Conservation (phyloP, 2,797 vertebrate species). For the Propithecus deckenii region DNA sequence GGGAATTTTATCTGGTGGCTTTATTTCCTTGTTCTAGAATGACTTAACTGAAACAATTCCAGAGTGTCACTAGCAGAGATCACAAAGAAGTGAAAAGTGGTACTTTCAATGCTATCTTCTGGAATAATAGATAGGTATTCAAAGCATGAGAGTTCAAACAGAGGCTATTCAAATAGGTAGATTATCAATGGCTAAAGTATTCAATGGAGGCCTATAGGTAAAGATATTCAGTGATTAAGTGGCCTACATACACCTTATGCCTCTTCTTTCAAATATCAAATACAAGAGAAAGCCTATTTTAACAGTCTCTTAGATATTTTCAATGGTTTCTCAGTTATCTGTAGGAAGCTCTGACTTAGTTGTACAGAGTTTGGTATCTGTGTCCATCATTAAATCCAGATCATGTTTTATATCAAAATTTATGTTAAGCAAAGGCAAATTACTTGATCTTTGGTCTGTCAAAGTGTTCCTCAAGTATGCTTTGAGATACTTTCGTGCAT, state of each 20-base stretch:
- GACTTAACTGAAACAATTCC: constrained; percentile 63
- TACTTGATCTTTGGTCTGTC: too few species aligned
- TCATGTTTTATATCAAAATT: constrained; percentile 91
- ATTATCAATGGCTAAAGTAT: constrained; percentile 59
- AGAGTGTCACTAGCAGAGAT: constrained; percentile 52
- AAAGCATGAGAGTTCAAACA: constrained; percentile 57
- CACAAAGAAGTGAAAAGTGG: neutral
- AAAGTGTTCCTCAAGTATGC: too few species aligned
- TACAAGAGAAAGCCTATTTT: neutral
- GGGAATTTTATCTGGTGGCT: neutral
- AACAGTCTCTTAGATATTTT: constrained; percentile 75
- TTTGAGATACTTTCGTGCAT: too few species aligned
- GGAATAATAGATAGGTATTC: constrained; percentile 60
- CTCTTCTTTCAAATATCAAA: neutral
- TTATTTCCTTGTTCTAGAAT: constrained; percentile 52
- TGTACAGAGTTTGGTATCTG: constrained; percentile 90
- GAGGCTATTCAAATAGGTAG: constrained; percentile 56
- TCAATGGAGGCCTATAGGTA: constrained; percentile 58
- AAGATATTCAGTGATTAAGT: constrained; percentile 33
- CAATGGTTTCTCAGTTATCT: constrained; percentile 79
- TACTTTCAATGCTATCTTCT: constrained; percentile 45
- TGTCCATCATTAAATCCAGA: constrained; percentile 93
- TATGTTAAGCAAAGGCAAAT: too few species aligned
- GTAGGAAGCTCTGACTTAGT: constrained; percentile 85
- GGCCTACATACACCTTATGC: constrained; percentile 42